These are phyloP conservation scores for Pinctada fucata DNA, from an alignment of 2,888 invertebrate genomes.

Conservation along the genomic window DNA sequence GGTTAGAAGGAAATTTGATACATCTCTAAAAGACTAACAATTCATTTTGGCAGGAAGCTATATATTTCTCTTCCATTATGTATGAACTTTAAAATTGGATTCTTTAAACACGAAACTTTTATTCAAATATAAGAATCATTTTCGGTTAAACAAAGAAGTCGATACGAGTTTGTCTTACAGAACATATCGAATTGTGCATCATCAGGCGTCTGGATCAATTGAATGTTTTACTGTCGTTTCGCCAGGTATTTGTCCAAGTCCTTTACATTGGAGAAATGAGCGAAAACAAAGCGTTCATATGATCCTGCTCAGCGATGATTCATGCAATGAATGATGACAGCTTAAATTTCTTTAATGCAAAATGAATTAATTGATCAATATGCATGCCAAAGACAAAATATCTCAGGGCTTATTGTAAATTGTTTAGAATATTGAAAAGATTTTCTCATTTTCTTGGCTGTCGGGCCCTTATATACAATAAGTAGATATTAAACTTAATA, in stretches of 20 bases:
- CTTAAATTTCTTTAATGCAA: constrained; percentile 1
- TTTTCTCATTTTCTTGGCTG: no score
- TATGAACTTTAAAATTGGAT: constrained; percentile 6
- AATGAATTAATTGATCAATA: neutral
- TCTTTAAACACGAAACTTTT: constrained; percentile 15
- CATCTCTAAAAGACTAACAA: constrained; percentile 5
- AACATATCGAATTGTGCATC: neutral
- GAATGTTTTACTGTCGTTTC: neutral
- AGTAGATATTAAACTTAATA: no score
- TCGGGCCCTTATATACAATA: no score
- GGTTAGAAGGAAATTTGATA: constrained; percentile 2
- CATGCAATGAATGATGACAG: neutral
- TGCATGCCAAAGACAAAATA: no score
- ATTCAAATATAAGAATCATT: constrained; percentile 9
- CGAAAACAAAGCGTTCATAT: neutral
- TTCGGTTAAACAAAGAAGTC: neutral
- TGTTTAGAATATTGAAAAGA: no score
- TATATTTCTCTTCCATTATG: constrained; percentile 18
- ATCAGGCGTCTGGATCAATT: neutral
- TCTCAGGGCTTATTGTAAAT: no score
- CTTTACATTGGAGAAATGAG: neutral
- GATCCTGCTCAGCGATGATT: neutral
- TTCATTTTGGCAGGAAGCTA: constrained; percentile 8
- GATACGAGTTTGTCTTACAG: neutral
- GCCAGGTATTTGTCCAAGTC: neutral